Conservation (phyloP, 2,888 invertebrate genomes). For the Rugalucina vietnamica region DNA sequence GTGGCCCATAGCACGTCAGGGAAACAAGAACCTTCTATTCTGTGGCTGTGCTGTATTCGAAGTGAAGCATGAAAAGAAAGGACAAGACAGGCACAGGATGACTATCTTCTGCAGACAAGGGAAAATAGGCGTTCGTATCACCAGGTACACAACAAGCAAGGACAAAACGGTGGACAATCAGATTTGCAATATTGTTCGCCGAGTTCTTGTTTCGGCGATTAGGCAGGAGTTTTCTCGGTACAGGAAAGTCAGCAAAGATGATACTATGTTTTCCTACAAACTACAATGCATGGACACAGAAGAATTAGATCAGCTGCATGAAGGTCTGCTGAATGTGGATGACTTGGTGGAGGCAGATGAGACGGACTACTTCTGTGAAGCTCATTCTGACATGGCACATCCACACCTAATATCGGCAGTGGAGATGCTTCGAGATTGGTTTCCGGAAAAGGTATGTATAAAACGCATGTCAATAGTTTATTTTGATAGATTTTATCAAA, state of each 20-base stretch:
- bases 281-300: conserved; percentile 39
- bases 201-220: conserved; percentile 31
- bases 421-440: conserved; percentile 44
- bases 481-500: neutral
- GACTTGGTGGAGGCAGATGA: conserved; percentile 11
- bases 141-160: conserved; percentile 32
- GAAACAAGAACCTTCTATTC: conserved; percentile 34
- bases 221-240: conserved; percentile 39
- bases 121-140: conserved; percentile 44
- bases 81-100: conserved; percentile 39
- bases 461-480: neutral
- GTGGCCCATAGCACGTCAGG: conserved; percentile 49
- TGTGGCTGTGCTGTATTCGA: conserved; percentile 54
- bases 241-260: neutral
- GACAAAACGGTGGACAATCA: conserved; percentile 18
- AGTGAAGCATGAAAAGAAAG: conserved; percentile 23
- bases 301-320: conserved; percentile 24
- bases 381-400: conserved; percentile 33
- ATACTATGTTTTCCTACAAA: conserved; percentile 35
- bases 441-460: conserved; percentile 49
- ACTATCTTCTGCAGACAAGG: conserved; percentile 47
- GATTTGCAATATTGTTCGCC: conserved; percentile 39
- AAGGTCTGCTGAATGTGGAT: conserved; percentile 31
- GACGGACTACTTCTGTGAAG: conserved; percentile 32
- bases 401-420: conserved; percentile 32